These are phyloP conservation scores for Leptoclinus maculatus DNA, from an alignment of 2,797 vertebrate genomes.

Conservation along the genomic window DNA sequence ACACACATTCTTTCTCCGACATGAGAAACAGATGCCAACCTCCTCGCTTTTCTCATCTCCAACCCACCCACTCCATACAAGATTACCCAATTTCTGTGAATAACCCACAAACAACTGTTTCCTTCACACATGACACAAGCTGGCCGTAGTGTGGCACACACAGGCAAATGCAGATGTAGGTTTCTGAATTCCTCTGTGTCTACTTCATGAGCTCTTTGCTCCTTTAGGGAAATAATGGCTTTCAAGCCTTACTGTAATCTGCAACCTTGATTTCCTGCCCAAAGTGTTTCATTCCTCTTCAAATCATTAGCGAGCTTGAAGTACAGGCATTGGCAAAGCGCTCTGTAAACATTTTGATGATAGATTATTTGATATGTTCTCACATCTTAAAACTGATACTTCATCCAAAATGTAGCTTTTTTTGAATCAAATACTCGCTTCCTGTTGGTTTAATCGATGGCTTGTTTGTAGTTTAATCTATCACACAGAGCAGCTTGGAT, in stretches of 20 bases:
- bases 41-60: slow-evolving; percentile 39
- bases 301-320: slow-evolving; percentile 16
- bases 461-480: slow-evolving; percentile 1
- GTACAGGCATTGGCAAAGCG: background rate
- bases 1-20: background rate
- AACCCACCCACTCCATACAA: slow-evolving; percentile 46
- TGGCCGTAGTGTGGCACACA: slow-evolving; percentile 11
- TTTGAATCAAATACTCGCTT: background rate
- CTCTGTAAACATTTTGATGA: slow-evolving; percentile 15
- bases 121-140: slow-evolving; percentile 37
- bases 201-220: slow-evolving; percentile 14
- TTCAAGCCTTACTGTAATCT: slow-evolving; percentile 2
- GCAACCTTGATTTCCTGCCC: slow-evolving; percentile 17
- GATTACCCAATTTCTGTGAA: slow-evolving; percentile 60
- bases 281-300: slow-evolving; percentile 22
- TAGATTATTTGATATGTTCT: slow-evolving; percentile 18
- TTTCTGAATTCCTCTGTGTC: slow-evolving; percentile 19
- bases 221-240: background rate
- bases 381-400: slow-evolving; percentile 10
- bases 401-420: background rate
- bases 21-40: slow-evolving; percentile 57
- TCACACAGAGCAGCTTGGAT: background rate
- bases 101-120: slow-evolving; percentile 57
- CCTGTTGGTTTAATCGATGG: background rate
- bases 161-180: slow-evolving; percentile 7